Evolutionary conservation across 2,113 vertebrate species (phyloP), one percentile per base, ranked within the genome.

Genomic region (Vanacampus margaritifer): DNA sequence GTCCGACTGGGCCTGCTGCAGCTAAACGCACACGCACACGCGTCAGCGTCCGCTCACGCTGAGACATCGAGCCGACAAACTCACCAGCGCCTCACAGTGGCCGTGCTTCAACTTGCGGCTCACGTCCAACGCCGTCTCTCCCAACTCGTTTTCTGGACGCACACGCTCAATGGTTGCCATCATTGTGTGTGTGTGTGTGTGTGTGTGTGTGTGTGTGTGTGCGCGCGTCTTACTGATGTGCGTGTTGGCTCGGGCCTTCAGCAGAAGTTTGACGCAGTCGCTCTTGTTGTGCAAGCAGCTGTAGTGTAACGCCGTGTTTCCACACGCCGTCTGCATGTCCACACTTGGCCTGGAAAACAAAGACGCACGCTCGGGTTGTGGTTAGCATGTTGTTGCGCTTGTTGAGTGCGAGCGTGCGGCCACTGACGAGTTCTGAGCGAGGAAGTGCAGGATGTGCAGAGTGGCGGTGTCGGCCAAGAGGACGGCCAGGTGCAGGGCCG

Each of bases 281-380:
- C 67, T 84, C 76, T 88, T 88, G 83, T 88, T 84, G 76, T 86
- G 87, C 64, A 86, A 79, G 48, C 85, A 87, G 67, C 87, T 88
- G 79, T 84, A 87, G 74, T 88, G 87, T 54, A 87, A 76, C 10
- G 85, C 78, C 0, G 87, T 88, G 81, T 88, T 88, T 32, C 87
- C 87, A 4, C 81, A 3, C 32, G 78, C 68, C 0, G 87, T 88
- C 48, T 83, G 87, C 9, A 24, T 14, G 6, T 88, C 87, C 56
- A 87, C 83, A 0, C 85, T 79, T 1, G 79, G 73, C 51, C 84
- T 85, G 58, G 57, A 24, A 23, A 28, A 64, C 2, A 6, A 45
- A 50, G 4, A 6, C 21, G 45, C 37, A 63, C 28, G 23, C 28
- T 17, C 5, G 45, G 5, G 45, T 14, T 6, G 17, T 46, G 1